phyloP scores from a whole-genome alignment of 2,888 invertebrate genomes.

The Julus scanicus region DNA sequence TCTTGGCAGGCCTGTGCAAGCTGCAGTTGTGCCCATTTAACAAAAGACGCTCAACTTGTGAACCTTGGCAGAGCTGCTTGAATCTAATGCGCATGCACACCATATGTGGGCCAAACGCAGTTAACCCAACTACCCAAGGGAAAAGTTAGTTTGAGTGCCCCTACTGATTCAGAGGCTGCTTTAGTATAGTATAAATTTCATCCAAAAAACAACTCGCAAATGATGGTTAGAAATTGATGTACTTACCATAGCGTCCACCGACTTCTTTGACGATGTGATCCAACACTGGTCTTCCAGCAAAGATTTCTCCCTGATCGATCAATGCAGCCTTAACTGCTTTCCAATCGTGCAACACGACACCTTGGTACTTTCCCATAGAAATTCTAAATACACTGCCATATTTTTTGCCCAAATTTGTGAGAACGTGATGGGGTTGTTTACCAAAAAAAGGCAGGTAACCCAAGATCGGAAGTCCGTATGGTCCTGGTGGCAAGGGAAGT shows the following conservation, averaged over 20 bases:
- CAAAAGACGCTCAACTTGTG: too few relatives aligned
- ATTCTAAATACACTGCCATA: slow-evolving; percentile 87
- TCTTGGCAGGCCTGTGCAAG: too few relatives aligned
- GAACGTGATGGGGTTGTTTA: slow-evolving; percentile 79
- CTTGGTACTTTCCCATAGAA: slow-evolving; percentile 81
- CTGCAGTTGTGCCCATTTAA: too few relatives aligned
- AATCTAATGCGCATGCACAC: too few relatives aligned
- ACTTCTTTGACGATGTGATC: slow-evolving; percentile 46
- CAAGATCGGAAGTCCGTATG: slow-evolving; percentile 85
- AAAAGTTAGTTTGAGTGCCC: too few relatives aligned
- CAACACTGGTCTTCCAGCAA: slow-evolving; percentile 81
- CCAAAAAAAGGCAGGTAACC: slow-evolving; percentile 85
- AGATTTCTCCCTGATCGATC: slow-evolving; percentile 77
- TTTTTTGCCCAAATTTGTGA: slow-evolving; percentile 78
- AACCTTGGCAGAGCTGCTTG: too few relatives aligned
- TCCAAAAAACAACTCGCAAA: too few relatives aligned
- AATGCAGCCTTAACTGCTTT: slow-evolving; percentile 86
- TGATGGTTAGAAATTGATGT: not conserved
- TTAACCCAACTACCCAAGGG: too few relatives aligned
- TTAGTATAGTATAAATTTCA: too few relatives aligned
- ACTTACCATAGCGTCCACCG: slow-evolving; percentile 45
- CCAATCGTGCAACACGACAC: slow-evolving; percentile 88
- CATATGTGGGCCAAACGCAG: too few relatives aligned
- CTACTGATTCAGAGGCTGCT: too few relatives aligned
- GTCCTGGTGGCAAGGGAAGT: slow-evolving; percentile 79